phyloP scores from a whole-genome alignment of 1,140 invertebrate species.

The Brachionus paranguensis region DNA sequence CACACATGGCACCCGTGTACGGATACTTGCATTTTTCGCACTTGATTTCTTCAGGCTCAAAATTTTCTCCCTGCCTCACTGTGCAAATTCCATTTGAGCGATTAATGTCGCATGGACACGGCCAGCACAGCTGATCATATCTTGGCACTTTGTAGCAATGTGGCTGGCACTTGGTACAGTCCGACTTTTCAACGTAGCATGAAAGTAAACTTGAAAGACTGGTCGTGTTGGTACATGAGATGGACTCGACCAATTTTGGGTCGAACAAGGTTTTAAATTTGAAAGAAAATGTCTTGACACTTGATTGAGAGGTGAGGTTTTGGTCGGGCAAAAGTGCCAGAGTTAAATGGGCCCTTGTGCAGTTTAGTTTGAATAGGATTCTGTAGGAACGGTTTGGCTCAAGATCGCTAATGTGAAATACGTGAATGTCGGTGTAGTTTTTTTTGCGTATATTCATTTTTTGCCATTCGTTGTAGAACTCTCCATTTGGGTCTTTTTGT shows the following conservation, averaged over 20 bases:
- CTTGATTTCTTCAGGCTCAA: background rate
- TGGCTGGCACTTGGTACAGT: constrained; percentile 2
- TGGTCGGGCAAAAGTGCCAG: background rate
- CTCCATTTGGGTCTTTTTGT: background rate
- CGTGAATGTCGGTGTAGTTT: background rate
- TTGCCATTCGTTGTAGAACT: background rate
- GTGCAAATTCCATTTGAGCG: background rate
- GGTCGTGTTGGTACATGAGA: background rate
- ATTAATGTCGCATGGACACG: background rate
- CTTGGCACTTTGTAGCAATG: constrained; percentile 8
- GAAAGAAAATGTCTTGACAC: background rate
- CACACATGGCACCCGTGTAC: background rate
- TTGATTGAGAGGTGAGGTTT: background rate
- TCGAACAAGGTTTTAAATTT: constrained; percentile 1
- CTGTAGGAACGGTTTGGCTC: background rate
- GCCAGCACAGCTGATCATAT: background rate
- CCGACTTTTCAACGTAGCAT: background rate
- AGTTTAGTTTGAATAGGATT: background rate
- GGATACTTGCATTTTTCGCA: background rate
- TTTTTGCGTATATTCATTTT: background rate
- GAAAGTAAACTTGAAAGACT: background rate
- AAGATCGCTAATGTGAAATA: background rate
- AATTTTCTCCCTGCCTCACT: background rate
- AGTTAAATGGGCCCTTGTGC: background rate
- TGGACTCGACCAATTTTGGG: background rate